Base-by-base conservation (phyloP, 1,140 invertebrate species). In the Drosophila pachea region DNA sequence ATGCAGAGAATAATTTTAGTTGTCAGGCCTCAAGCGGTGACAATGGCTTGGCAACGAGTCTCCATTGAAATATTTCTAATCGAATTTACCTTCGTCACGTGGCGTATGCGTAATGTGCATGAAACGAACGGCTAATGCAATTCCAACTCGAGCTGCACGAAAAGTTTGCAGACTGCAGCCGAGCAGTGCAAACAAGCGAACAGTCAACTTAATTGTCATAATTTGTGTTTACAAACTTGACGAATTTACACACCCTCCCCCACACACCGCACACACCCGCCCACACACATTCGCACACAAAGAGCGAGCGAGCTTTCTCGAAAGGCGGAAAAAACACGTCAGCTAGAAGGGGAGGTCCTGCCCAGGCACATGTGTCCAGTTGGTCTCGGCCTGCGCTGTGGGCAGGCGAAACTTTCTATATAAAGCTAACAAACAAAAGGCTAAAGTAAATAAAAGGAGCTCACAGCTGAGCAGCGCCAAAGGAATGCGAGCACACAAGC, bases 131-230 rank as follows among this genome's bases (percentile, higher is more conserved):
- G 75, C 72, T 82, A 82, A 84, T 82, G 79, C 76, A 84, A 78
- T 84, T 83, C 67, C 32, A 9, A 47, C 63, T 83, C 65, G 73
- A 83, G 83, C 83, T 75, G 72, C 79, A 66, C 33, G 61, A 58
- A 63, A 78, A 83, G 59, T 84, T 84, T 76, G 55, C 79, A 73
- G 79, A 78, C 47, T 40, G 38, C n/a, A 68, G 50, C 50, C 45
- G 47, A 68, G 40, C 59, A 48, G 62, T 49, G 65, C 69, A 74
- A 76, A 79, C 79, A 84, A 78, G 55, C 53, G 62, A 67, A 62
- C 72, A 84, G 76, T 78, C 66, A 86, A 86, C 70, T 86, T 86
- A 86, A 86, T 86, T 86, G 81, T 86, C 82, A 86, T 86, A 86
- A 86, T 86, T 86, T 86, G 70, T 86, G 74, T 86, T 86, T 77